Conservation (phyloP, 2,113 vertebrate species). For the Psittacula cyanocephala region DNA sequence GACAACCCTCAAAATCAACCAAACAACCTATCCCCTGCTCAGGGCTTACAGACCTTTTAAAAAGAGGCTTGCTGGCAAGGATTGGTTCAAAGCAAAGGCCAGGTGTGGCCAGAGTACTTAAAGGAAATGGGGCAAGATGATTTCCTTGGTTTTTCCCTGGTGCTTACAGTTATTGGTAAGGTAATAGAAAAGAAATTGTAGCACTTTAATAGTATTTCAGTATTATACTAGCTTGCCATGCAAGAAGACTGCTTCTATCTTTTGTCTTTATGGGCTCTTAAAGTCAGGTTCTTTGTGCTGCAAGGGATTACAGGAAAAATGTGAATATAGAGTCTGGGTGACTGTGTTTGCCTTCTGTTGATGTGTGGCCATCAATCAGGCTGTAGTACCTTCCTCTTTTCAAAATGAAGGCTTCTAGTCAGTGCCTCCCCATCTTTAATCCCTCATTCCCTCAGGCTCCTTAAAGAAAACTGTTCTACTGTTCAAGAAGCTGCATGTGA, state of each 20-base stretch:
- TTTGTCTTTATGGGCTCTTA: neutral
- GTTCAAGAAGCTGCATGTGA: neutral
- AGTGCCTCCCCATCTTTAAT: neutral
- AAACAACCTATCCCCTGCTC: rapidly evolving
- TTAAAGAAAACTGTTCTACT: neutral
- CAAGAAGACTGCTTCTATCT: neutral
- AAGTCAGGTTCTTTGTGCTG: neutral
- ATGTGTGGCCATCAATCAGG: neutral
- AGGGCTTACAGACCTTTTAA: neutral
- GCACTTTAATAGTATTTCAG: rapidly evolving
- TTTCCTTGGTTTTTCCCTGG: neutral
- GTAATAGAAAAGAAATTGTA: neutral
- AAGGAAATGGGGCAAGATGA: rapidly evolving
- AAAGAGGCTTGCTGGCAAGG: neutral
- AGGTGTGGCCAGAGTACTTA: neutral
- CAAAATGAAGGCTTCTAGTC: neutral
- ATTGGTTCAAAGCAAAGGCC: neutral
- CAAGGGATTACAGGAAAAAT: neutral
- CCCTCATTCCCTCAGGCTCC: neutral
- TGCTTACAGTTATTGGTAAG: rapidly evolving
- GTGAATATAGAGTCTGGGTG: neutral
- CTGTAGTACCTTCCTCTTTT: neutral
- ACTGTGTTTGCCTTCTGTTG: neutral
- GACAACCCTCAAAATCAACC: rapidly evolving
- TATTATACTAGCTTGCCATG: neutral